Evolutionary conservation across 2,888 invertebrate species (phyloP), one percentile per base, ranked within the genome.

Genomic region (Spodoptera littoralis): DNA sequence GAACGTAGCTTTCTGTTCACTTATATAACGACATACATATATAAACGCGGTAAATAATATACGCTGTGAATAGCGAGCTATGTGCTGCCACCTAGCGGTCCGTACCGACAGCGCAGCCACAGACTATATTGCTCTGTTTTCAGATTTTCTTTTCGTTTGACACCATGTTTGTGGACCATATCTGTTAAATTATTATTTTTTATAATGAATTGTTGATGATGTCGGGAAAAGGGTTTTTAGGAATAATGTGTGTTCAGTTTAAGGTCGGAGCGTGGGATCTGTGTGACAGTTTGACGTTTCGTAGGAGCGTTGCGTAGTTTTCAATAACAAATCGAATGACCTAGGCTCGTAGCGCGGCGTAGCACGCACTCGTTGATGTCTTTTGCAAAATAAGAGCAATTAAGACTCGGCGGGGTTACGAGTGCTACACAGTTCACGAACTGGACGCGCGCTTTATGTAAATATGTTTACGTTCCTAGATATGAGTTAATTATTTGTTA

Each of bases 51-150:
- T 94, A 94, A 90, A 94, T 94, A 92, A 94, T 93, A 91, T 93
- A 93, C 91, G 87, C 86, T 86, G 89, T 89, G 93, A 93, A 92
- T 91, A 93, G 90, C 90, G 86, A 87, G 88, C 89, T 91, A 88
- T 92, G 92, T 93, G 93, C 92, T 92, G 94, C 94, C 94, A 94
- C 94, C 94, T 94, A 93, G 94, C 90, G 92, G 87, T 81, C 86
- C 83, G 83, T 86, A 85, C 86, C 84, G 81, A 85, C 84, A 81
- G 75, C 79, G 82, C 73, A 81, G 75, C 85, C 88, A 88, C 88
- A 90, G 89, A 88, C 82, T 83, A 83, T 80, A 78, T 81, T 84
- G 83, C 81, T 79, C 73, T 84, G 85, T 88, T 91, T 88, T 89
- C 87, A 85, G 87, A 88, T 89, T 90, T 87, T 90, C 87, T 84